phyloP scores from a whole-genome alignment of 1,140 invertebrate species.

The Phortica variegata region DNA sequence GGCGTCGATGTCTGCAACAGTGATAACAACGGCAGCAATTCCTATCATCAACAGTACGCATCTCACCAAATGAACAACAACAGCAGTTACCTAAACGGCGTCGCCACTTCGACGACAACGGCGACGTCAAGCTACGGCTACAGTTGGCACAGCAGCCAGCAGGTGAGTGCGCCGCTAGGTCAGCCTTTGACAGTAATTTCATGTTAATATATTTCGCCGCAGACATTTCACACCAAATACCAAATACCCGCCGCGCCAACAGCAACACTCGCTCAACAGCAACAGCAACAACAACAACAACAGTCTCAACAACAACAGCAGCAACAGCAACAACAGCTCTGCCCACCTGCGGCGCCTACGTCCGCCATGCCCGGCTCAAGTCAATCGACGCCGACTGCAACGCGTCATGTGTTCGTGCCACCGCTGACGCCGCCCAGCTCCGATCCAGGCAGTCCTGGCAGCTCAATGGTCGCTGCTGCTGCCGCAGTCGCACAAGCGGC shows the following conservation, averaged over 20 bases:
- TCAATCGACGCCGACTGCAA: slow-evolving; percentile 30
- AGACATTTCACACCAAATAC: slow-evolving; percentile 55
- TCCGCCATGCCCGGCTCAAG: slow-evolving; percentile 33
- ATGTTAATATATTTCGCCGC: slow-evolving; percentile 9
- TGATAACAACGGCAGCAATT: slow-evolving; percentile 52
- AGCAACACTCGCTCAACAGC: slow-evolving; percentile 36
- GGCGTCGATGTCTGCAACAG: slow-evolving; percentile 29
- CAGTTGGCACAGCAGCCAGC: slow-evolving; percentile 52
- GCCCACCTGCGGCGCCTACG: slow-evolving; percentile 46
- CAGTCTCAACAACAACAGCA: slow-evolving; percentile 37
- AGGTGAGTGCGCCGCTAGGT: slow-evolving; percentile 31
- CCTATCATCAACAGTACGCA: slow-evolving; percentile 54
- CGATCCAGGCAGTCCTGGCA: slow-evolving; percentile 77
- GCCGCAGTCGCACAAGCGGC: slow-evolving; percentile 56
- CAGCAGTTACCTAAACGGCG: slow-evolving; percentile 39
- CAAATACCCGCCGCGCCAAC: slow-evolving; percentile 57
- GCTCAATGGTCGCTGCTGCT: slow-evolving; percentile 53
- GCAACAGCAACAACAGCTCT: slow-evolving; percentile 41
- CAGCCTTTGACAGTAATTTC: slow-evolving; percentile 1
- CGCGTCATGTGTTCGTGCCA: slow-evolving; percentile 70
- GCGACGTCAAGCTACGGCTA: slow-evolving; percentile 30
- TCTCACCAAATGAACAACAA: slow-evolving; percentile 48
- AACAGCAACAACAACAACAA: slow-evolving; percentile 13
- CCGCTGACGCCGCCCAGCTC: slow-evolving; percentile 80
- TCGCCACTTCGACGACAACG: slow-evolving; percentile 23